phyloP scores from a whole-genome alignment of 2,113 vertebrate species.

The Plectropomus leopardus region DNA sequence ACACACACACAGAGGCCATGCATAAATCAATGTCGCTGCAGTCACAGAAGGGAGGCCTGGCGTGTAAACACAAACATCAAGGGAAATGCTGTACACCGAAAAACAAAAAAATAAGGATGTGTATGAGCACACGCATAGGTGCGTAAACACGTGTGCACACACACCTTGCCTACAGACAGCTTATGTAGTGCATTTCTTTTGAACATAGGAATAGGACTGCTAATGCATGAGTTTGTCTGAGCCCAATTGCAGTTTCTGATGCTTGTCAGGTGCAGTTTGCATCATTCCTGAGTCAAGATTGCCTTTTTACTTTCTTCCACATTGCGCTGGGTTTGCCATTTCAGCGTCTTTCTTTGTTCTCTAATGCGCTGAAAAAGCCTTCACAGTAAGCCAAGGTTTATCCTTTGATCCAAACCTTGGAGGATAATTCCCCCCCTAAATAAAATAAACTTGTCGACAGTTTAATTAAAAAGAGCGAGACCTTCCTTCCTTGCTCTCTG shows the following conservation, averaged over 20 bases:
- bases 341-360: slow-evolving; percentile 76
- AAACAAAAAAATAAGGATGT: slow-evolving; percentile 34
- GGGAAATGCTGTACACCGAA: slow-evolving; percentile 61
- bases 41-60: slow-evolving; percentile 72
- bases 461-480: slow-evolving; percentile 80
- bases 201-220: slow-evolving; percentile 24
- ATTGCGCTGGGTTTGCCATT: slow-evolving; percentile 56
- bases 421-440: slow-evolving; percentile 73
- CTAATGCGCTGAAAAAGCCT: slow-evolving; percentile 63
- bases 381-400: slow-evolving; percentile 69
- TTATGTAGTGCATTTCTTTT: slow-evolving; percentile 34
- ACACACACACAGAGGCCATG: slow-evolving; percentile 44
- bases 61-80: slow-evolving; percentile 72
- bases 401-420: slow-evolving; percentile 82
- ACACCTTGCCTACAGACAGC: slow-evolving; percentile 13
- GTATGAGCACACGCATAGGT: slow-evolving; percentile 24
- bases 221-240: slow-evolving; percentile 54
- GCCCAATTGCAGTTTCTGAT: slow-evolving; percentile 50
- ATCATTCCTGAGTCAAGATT: slow-evolving; percentile 61
- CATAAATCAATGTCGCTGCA: slow-evolving; percentile 80
- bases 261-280: slow-evolving; percentile 70
- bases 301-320: slow-evolving; percentile 48
- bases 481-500: slow-evolving; percentile 43
- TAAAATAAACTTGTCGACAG: slow-evolving; percentile 79
- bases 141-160: slow-evolving; percentile 3